phyloP scores from a whole-genome alignment of 2,113 vertebrate species.

The Anser cygnoides region DNA sequence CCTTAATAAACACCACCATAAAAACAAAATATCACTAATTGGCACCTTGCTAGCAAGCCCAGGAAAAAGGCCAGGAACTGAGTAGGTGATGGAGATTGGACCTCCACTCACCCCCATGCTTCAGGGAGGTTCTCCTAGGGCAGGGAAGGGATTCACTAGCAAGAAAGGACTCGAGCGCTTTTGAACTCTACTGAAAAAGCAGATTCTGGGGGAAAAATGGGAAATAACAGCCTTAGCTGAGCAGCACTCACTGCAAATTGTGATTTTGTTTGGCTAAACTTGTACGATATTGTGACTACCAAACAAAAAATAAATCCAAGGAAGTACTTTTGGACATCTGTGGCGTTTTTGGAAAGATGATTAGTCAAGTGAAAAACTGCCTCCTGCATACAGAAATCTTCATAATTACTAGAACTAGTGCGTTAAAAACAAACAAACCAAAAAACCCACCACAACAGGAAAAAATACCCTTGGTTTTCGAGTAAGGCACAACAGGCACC shows the following conservation, averaged over 20 bases:
- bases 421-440: neutral
- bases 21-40: neutral
- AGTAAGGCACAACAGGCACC: neutral
- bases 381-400: neutral
- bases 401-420: neutral
- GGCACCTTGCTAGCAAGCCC: neutral
- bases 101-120: neutral
- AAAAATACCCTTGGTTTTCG: fast-evolving
- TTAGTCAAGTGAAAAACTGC: neutral
- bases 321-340: neutral
- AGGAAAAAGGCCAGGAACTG: neutral
- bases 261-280: neutral
- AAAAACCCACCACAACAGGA: neutral
- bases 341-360: neutral
- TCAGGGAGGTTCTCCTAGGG: neutral
- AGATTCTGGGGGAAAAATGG: neutral
- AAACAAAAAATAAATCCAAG: neutral
- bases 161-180: neutral
- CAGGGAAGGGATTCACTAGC: neutral
- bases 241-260: neutral
- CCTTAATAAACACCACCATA: slow-evolving; percentile 15
- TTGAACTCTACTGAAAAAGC: neutral
- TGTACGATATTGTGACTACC: neutral
- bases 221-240: neutral
- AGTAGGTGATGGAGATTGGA: neutral